Percentiles rank a stretch among this genome's conserved stretches.
Conservation (phyloP, 2,113 vertebrate species). For the Toxotes jaculatrix region DNA sequence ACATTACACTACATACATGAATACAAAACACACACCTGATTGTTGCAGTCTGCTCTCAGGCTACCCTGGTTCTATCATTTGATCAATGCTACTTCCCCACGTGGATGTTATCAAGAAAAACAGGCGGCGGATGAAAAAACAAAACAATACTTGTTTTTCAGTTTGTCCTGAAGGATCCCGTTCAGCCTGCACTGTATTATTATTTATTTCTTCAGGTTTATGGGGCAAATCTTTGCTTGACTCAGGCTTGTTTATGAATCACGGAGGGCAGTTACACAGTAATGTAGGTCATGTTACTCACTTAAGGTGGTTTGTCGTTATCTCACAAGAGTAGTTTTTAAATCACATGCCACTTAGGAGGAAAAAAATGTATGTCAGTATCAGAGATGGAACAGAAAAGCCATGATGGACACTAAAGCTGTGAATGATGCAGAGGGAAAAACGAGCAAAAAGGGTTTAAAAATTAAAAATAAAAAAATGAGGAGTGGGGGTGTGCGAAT, state of each 20-base stretch:
- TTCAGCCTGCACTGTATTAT: background rate
- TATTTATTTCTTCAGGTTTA: background rate
- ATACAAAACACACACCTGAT: no score
- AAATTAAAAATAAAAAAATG: background rate
- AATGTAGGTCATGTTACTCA: slow-evolving; percentile 50
- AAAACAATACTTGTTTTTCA: no score
- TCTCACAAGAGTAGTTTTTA: background rate
- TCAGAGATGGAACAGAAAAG: slow-evolving; percentile 24
- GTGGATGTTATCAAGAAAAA: no score
- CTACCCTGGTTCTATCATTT: background rate
- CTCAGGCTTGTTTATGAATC: background rate
- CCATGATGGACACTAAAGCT: slow-evolving; percentile 20
- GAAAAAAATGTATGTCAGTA: background rate
- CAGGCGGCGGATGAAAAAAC: no score
- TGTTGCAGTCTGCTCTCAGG: no score
- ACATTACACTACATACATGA: no score
- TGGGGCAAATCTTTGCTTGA: background rate
- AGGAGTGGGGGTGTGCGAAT: background rate
- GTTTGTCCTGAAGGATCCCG: no score
- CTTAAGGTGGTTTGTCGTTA: background rate
- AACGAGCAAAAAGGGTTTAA: background rate
- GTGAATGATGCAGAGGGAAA: slow-evolving; percentile 20
- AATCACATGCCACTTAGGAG: background rate
- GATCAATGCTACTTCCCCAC: background rate
- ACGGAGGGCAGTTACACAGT: slow-evolving; percentile 33